These are phyloP conservation scores for Pipistrellus pipistrellus DNA, from an alignment of 2,797 vertebrate genomes.

Conservation along the genomic window DNA sequence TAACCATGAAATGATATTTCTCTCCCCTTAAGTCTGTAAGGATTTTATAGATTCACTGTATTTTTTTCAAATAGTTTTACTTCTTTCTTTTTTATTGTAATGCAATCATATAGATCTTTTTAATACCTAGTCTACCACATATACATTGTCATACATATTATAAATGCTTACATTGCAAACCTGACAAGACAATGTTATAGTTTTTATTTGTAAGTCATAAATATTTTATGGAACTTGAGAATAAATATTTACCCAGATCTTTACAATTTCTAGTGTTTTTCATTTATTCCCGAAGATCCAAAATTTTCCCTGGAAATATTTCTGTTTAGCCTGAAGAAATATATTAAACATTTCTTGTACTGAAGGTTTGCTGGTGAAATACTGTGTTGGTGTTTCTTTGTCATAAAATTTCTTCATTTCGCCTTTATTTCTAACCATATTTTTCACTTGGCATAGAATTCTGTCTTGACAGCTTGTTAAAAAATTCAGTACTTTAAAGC, in stretches of 20 bases:
- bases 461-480: not conserved
- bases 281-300: not conserved
- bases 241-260: not conserved
- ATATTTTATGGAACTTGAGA: conserved; percentile 26
- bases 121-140: not conserved
- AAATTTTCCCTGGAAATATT: conserved; percentile 8
- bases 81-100: not conserved
- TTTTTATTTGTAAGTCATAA: conserved; percentile 10
- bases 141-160: not conserved
- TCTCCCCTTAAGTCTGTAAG: not conserved
- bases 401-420: conserved; percentile 45
- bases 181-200: not conserved
- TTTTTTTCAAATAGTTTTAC: conserved; percentile 17
- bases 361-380: not conserved
- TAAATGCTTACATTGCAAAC: not conserved
- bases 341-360: not conserved
- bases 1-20: not conserved
- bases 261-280: conserved; percentile 32
- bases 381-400: conserved; percentile 43
- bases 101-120: not conserved
- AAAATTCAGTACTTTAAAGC: conserved; percentile 1
- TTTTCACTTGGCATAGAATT: conserved; percentile 53
- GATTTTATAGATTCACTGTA: not conserved
- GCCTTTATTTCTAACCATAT: conserved; percentile 27
- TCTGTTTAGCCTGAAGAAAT: conserved; percentile 33